Base-by-base conservation (phyloP, 2,113 vertebrate species). In the Coptodon bakossiorum region DNA sequence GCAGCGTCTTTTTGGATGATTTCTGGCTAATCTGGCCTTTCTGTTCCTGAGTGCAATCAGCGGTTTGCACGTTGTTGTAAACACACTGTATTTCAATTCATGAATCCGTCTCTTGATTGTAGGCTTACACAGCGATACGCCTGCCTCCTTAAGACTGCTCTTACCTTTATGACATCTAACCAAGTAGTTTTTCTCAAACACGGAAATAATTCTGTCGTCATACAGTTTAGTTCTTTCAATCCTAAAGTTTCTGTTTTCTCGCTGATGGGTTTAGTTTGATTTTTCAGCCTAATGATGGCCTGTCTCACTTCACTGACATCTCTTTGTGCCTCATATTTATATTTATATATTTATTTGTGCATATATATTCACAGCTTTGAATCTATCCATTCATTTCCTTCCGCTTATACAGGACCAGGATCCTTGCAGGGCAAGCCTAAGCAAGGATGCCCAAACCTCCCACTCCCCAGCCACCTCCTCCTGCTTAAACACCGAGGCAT, bases 1-100 rank as follows among this genome's bases (percentile, higher is more conserved):
- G 7, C 38, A 24, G n/a, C 0, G 0, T 24, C 66, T 27, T 71
- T 24, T 43, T 36, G 38, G 66, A 7, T 45, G 40, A 17, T 4
- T 45, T 73, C 68, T 17, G 22, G 3, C 68, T 73, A 45, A 45
- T 73, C 40, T 48, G 68, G 14, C 68, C 40, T 76, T 76, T 40
- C 40, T 76, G 40, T 76, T 76, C 22, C 40, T 29, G 22, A 29
- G 22, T 48, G 68, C 43, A 73, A 73, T 45, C 68, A 17, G 68
- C 13, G 4, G 68, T 73, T 45, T 29, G 40, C 14, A 73, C 40
- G 3, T 73, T 73, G 24, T 76, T 48, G 3, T 48, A 29, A 48
- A 29, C 24, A 16, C 38, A 71, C 22, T 40, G 7, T 43, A 24
- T 40, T 71, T 71, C 36, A 36, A 43, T 71, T 71, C 63, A 71